Evolutionary conservation across 2,113 vertebrate genomes (phyloP).

Genomic region (Ictidomys tridecemlineatus): DNA sequence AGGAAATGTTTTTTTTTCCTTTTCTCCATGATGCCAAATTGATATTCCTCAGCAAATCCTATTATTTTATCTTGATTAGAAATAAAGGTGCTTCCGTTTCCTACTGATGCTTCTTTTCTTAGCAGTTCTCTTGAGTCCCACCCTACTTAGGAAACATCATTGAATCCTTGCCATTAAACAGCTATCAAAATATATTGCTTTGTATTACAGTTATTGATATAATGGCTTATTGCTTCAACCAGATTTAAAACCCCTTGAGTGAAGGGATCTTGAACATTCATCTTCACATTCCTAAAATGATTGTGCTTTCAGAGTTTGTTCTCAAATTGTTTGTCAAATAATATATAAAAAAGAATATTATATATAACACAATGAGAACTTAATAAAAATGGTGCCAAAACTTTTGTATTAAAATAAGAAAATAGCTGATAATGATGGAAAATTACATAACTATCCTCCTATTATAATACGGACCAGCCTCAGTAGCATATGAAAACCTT

Average conservation of each 20-base stretch:
- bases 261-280: not conserved
- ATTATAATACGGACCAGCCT: not conserved
- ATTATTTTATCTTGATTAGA: constrained; percentile 31
- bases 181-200: not conserved
- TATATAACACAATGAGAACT: not conserved
- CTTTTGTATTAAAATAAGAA: not conserved
- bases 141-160: not conserved
- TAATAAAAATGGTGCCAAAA: not conserved
- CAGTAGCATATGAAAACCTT: not conserved
- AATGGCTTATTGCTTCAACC: not conserved
- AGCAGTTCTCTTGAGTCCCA: not conserved
- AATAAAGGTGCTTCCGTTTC: not conserved
- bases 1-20: not conserved
- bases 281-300: not conserved
- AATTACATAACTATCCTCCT: not conserved
- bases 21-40: not conserved
- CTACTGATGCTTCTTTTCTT: not conserved
- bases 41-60: not conserved
- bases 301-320: not conserved
- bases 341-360: not conserved
- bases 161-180: not conserved
- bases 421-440: not conserved
- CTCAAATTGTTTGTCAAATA: not conserved
- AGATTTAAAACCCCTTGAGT: constrained; percentile 12
- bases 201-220: not conserved